Base-by-base conservation (phyloP, 2,113 vertebrate genomes). In the Larimichthys polyactis region DNA sequence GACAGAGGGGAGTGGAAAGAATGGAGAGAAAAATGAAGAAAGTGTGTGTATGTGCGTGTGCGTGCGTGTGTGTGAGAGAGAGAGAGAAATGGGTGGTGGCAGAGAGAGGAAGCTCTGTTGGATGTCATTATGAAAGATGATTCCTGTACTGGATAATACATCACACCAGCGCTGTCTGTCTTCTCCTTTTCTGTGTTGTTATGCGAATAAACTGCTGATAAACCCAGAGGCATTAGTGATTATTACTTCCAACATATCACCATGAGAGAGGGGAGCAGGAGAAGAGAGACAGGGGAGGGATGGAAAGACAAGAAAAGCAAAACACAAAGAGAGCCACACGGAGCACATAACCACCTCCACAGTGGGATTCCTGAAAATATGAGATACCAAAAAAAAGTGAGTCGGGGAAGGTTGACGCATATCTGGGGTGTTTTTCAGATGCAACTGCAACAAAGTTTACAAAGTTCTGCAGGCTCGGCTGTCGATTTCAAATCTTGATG, bases 111-210 rank as follows among this genome's bases (percentile, higher is more conserved):
- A 94, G 90, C 94, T 92, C 91, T 91, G 94, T 91, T 92, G 89
- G 94, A 92, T 94, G 94, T 94, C 94, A 94, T 92, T 85, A 94
- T 96, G 95, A 96, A 95, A 95, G 94, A 96, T 94, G 94, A 95
- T 88, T 93, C 92, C 87, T 77, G 65, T 66, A 80, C 91, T 89
- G 92, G 94, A 95, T 93, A 92, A 94, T 95, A 93, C 93, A 95
- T 95, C 94, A 95, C 89, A 91, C 90, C 89, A 85, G 81, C 75
- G 81, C 86, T 93, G 91, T 90, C 93, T 94, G 90, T 90, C 90
- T 88, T 79, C 85, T 86, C 81, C 84, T 80, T 90, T 80, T 86
- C 90, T 64, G 79, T 76, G 89, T 91, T 92, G 90, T 92, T 92
- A 91, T 89, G 89, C 75, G 93, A 94, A 93, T 92, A 95, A 94